Evolutionary conservation across 2,113 vertebrate genomes (phyloP).

Genomic region (Mormoops blainvillei): DNA sequence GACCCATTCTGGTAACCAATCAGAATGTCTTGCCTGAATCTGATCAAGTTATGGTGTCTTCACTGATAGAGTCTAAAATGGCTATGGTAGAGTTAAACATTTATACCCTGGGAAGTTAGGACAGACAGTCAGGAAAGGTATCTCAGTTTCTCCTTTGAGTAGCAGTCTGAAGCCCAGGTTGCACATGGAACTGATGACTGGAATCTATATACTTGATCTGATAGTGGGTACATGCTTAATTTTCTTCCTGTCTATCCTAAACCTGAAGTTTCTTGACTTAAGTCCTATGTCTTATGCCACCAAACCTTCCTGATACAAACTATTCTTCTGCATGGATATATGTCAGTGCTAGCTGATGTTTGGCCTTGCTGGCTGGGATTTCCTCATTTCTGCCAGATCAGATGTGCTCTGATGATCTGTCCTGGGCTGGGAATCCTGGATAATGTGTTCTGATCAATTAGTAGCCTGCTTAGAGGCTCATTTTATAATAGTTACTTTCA

Average conservation of each 20-base stretch:
- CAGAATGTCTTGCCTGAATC: neutral
- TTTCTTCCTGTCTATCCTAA: neutral
- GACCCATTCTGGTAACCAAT: neutral
- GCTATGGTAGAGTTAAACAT: neutral
- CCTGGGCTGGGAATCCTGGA: neutral
- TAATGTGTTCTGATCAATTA: neutral
- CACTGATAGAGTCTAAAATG: neutral
- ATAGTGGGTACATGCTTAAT: neutral
- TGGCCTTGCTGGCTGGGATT: neutral
- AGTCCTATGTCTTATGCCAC: neutral
- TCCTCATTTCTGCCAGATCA: neutral
- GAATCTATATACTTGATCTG: neutral
- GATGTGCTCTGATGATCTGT: neutral
- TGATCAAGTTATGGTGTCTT: neutral
- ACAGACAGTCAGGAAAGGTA: neutral
- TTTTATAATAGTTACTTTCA: neutral
- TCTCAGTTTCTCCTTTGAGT: neutral
- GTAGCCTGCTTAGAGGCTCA: neutral
- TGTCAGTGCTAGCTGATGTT: neutral
- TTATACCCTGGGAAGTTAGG: neutral
- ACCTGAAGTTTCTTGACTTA: neutral
- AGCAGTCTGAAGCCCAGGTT: neutral
- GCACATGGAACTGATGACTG: neutral
- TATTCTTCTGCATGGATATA: neutral
- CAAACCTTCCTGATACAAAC: neutral